Conservation (phyloP, 2,113 vertebrate species). For the Sinocyclocheilus anophthalmus region DNA sequence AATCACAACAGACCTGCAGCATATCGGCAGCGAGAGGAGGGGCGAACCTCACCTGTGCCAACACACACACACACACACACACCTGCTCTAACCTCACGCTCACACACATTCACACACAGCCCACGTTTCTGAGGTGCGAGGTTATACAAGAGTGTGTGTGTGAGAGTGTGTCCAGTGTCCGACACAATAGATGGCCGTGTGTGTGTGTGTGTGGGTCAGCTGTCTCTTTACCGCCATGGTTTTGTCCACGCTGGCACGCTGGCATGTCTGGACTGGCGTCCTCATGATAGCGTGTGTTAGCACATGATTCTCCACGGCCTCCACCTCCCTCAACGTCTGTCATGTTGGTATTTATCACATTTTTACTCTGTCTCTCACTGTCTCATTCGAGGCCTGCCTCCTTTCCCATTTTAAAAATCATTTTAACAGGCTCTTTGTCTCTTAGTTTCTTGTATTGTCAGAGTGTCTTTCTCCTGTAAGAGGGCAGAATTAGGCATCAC, state of each 20-base stretch:
- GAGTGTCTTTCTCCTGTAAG: not conserved
- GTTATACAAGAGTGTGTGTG: not conserved
- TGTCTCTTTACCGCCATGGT: conserved; percentile 17
- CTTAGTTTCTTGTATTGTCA: not conserved
- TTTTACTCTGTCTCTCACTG: conserved; percentile 29
- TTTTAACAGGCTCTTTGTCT: not conserved
- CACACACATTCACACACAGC: not conserved
- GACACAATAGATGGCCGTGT: conserved; percentile 24
- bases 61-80: conserved; percentile 23
- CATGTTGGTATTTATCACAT: conserved; percentile 43
- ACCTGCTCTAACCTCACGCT: not conserved
- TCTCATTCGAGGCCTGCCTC: not conserved
- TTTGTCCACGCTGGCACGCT: conserved; percentile 25
- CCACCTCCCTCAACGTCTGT: conserved; percentile 46
- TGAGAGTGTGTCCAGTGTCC: conserved; percentile 12
- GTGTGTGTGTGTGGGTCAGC: conserved; percentile 24
- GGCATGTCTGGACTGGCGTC: conserved; percentile 54
- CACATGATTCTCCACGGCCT: conserved; percentile 47
- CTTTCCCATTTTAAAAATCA: not conserved
- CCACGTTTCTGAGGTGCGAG: conserved; percentile 30
- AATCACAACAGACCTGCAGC: conserved; percentile 47
- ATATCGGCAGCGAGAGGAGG: conserved; percentile 39
- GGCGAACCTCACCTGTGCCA: conserved; percentile 40
- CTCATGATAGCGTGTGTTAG: conserved; percentile 42
- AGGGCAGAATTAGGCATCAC: not conserved